Conservation (phyloP, 2,113 vertebrate genomes). For the Passer montanus region DNA sequence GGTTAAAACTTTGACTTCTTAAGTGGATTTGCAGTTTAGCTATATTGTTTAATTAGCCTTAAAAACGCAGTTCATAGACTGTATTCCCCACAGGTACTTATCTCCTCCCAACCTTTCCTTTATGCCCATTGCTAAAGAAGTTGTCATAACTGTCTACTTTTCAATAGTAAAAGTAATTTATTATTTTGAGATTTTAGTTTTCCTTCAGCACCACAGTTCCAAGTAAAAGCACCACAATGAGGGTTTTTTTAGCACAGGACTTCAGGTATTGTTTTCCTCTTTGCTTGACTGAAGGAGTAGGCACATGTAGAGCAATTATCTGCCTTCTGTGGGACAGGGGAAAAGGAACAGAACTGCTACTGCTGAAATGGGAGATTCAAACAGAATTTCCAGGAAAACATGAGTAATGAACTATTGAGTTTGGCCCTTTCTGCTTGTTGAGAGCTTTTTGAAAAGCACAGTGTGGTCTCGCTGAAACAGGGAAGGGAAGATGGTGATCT, state of each 20-base stretch:
- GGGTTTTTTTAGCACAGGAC: not conserved
- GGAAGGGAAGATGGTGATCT: not conserved
- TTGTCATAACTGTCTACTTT: not conserved
- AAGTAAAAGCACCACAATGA: not conserved
- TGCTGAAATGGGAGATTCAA: not conserved
- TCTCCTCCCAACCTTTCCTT: not conserved
- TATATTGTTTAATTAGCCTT: not conserved
- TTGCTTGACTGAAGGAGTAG: not conserved
- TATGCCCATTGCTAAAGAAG: not conserved
- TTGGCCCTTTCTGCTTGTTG: not conserved
- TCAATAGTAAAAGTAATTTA: not conserved
- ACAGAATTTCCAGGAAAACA: not conserved
- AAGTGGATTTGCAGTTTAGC: not conserved
- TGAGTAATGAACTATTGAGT: not conserved
- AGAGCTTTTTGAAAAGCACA: not conserved
- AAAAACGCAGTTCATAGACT: not conserved
- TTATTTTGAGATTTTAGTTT: not conserved
- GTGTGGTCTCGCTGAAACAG: not conserved
- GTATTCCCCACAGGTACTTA: not conserved
- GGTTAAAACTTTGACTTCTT: not conserved
- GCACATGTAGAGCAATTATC: fast-evolving
- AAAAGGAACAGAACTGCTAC: not conserved
- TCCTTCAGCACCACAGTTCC: not conserved
- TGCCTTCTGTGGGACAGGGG: not conserved
- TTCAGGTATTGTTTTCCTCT: not conserved